Base-by-base conservation (phyloP, 2,888 invertebrate species). In the Galerucella calmariensis region DNA sequence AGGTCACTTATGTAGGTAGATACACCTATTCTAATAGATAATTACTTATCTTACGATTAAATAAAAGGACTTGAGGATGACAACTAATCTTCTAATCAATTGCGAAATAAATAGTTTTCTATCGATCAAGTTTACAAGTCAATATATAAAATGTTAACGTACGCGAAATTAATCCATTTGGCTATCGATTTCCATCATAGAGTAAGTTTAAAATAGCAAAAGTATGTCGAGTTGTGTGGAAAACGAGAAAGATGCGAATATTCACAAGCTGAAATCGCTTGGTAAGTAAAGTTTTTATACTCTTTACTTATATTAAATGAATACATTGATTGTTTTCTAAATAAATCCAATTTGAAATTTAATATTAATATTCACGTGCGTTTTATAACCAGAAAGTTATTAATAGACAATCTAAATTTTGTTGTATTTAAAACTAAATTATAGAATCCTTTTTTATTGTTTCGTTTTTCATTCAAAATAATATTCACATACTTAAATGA, bases 171-270 rank as follows among this genome's bases (percentile, higher is more conserved):
- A 46, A 9, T 24, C 20, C 51, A 66, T 8, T 61, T 12, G 35
- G 63, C 66, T 72, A 67, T 72, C 61, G 72, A 67, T 53, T 72
- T 62, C 14, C 11, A 53, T n/a, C 4, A 20, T 0, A 27, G 11
- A 72, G 58, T 27, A 51, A 20, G 9, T 65, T 67, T 48, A 53
- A 20, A 20, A 20, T 58, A 44, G 24, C 44, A 48, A 71, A 67
- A n/a, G 67, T 24, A 69, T 69, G 69, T 69, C 69, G 67, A 67
- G n/a, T 20, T 56, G 14, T 41, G 14, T 12, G n/a, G 72, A 66
- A 51, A 74, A 73, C 72, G 53, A 46, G 14, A 62, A 62, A 80
- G 9, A 81, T 82, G 76, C 77, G 72, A 76, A 81, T 73, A 59
- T 79, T 62, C 70, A 79, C 11, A 77, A 78, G 61, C 71, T 77